A percentile compares a stretch with the other conserved stretches of the same genome.
These are phyloP conservation scores for Drosophila tani DNA, from an alignment of 1,140 invertebrate species.

Conservation along the genomic window DNA sequence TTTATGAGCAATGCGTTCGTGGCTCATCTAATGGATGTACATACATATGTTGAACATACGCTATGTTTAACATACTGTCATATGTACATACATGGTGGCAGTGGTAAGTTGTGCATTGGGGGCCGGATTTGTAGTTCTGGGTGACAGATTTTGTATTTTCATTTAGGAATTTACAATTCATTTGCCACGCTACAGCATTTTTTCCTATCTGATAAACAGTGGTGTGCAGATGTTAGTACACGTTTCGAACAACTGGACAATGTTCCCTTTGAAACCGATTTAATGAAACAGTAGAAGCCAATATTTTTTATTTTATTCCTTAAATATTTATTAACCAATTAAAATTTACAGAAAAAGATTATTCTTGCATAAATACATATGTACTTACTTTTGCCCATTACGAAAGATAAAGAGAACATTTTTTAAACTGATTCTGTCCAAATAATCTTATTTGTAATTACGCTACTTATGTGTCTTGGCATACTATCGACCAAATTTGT, in stretches of 20 bases:
- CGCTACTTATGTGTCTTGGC: background rate
- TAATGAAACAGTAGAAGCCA: too few species aligned
- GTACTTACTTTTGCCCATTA: too few species aligned
- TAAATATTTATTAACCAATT: too few species aligned
- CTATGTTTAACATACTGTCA: conserved; percentile 45
- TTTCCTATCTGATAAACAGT: background rate
- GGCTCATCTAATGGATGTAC: too few species aligned
- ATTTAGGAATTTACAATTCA: conserved; percentile 62
- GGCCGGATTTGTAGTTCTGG: background rate
- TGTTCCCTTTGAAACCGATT: too few species aligned
- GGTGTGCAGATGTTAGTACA: too few species aligned
- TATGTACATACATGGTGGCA: conserved; percentile 58
- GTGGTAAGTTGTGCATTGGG: conserved; percentile 32
- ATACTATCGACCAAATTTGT: conserved; percentile 7
- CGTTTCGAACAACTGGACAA: too few species aligned
- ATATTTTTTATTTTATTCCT: too few species aligned
- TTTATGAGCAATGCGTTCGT: conserved; percentile 54
- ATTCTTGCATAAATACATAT: too few species aligned
- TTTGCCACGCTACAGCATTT: conserved; percentile 41
- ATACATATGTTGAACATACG: conserved; percentile 50
- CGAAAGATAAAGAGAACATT: too few species aligned
- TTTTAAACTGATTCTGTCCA: too few species aligned
- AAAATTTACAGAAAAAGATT: too few species aligned
- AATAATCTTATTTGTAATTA: background rate
- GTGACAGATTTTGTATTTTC: conserved; percentile 32